Percentiles rank a stretch among this genome's conserved stretches.
Evolutionary conservation across 2,888 invertebrate species (phyloP).

Genomic region (Drosophila subsilvestris): DNA sequence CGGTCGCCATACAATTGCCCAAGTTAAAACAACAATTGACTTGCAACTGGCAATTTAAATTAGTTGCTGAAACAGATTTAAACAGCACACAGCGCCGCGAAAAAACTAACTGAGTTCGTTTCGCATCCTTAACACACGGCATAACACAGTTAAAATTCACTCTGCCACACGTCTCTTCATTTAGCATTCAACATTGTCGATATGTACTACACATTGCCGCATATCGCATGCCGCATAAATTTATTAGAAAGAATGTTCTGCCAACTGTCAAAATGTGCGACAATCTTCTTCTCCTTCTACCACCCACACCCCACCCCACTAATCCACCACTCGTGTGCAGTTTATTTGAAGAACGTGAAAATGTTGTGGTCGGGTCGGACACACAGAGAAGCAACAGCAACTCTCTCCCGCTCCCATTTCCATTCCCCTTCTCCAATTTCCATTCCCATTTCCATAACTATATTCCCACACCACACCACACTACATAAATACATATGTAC

Average conservation of each 20-base stretch:
- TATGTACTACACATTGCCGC: background rate
- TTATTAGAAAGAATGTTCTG: slow-evolving; percentile 46
- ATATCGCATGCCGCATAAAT: slow-evolving; percentile 45
- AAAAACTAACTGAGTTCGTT: slow-evolving; percentile 7
- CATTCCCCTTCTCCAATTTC: slow-evolving; percentile 18
- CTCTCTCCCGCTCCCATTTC: slow-evolving; percentile 6
- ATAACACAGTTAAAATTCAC: slow-evolving; percentile 33
- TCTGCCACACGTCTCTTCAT: slow-evolving; percentile 3
- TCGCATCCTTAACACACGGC: slow-evolving; percentile 7
- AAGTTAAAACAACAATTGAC: slow-evolving; percentile 1
- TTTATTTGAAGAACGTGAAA: slow-evolving; percentile 65
- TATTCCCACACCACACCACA: slow-evolving; percentile 23
- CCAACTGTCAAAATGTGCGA: slow-evolving; percentile 47
- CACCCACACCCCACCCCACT: background rate
- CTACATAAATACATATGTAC: slow-evolving; percentile 31
- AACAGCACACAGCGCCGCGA: background rate
- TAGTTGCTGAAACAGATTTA: slow-evolving; percentile 14
- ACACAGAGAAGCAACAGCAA: slow-evolving; percentile 16
- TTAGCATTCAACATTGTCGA: background rate
- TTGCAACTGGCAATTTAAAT: background rate
- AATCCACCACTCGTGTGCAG: slow-evolving; percentile 52
- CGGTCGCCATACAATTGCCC: background rate
- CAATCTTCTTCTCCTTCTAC: slow-evolving; percentile 14
- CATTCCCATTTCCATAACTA: slow-evolving; percentile 46
- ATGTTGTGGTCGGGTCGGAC: slow-evolving; percentile 33